These are phyloP conservation scores for Ageneiosus marmoratus DNA, from an alignment of 2,113 vertebrate genomes.

Conservation along the genomic window DNA sequence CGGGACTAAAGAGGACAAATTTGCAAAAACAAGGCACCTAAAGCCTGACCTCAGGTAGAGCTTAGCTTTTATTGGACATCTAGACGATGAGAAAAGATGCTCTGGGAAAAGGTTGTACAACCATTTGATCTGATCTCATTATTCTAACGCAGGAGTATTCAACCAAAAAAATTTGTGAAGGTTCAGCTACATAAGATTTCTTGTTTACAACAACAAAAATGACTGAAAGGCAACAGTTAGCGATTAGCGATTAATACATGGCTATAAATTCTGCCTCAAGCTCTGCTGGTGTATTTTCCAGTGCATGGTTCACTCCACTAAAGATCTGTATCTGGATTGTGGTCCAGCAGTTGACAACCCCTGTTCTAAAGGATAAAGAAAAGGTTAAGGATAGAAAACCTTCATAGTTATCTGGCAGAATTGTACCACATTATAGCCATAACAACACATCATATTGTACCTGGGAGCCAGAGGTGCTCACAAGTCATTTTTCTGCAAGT, in stretches of 20 bases:
- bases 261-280: background rate
- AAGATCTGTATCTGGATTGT: background rate
- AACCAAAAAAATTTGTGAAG: background rate
- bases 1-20: background rate
- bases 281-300: background rate
- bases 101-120: background rate
- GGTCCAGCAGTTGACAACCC: background rate
- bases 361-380: background rate
- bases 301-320: background rate
- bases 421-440: no score
- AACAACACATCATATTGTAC: background rate
- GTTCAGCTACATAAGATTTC: background rate
- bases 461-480: no score
- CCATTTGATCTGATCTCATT: background rate
- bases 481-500: no score
- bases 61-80: background rate
- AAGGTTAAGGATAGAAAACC: background rate
- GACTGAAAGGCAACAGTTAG: background rate
- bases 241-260: background rate
- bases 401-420: background rate
- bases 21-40: background rate
- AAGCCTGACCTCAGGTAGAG: constrained; percentile 1
- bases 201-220: background rate
- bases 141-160: background rate
- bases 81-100: background rate